Evolutionary conservation across 2,113 vertebrate genomes (phyloP).

Genomic region (Scomber scombrus): DNA sequence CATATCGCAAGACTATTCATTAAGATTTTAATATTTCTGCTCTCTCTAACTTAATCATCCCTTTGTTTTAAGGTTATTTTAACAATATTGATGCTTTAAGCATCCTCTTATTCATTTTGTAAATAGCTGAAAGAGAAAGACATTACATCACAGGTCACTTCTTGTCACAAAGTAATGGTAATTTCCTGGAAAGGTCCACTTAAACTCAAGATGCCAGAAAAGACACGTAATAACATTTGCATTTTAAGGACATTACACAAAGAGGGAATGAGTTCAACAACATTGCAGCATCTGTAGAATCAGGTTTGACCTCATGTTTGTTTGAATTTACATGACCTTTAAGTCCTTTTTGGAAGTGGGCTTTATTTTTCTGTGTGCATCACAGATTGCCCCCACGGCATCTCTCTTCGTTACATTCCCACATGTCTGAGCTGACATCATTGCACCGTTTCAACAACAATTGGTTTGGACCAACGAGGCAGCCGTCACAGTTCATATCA

Average conservation of each 20-base stretch:
- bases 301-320: slow-evolving; percentile 30
- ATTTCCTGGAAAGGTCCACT: slow-evolving; percentile 35
- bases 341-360: neutral
- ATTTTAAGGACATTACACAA: slow-evolving; percentile 50
- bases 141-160: slow-evolving; percentile 17
- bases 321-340: slow-evolving; percentile 52
- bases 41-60: neutral
- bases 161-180: slow-evolving; percentile 12
- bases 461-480: slow-evolving; percentile 65
- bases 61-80: neutral
- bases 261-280: slow-evolving; percentile 27
- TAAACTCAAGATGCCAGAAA: slow-evolving; percentile 19
- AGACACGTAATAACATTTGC: slow-evolving; percentile 29
- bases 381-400: slow-evolving; percentile 23
- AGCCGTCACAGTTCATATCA: slow-evolving; percentile 62
- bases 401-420: slow-evolving; percentile 37
- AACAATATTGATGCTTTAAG: neutral
- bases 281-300: slow-evolving; percentile 13
- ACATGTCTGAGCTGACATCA: slow-evolving; percentile 53
- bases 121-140: neutral
- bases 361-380: slow-evolving; percentile 29
- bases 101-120: neutral
- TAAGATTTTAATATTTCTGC: neutral
- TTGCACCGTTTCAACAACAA: slow-evolving; percentile 65
- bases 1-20: neutral